A percentile compares a stretch with the other conserved stretches of the same genome.
These are phyloP conservation scores for Pelobates fuscus DNA, from an alignment of 2,113 vertebrate species.

Conservation along the genomic window DNA sequence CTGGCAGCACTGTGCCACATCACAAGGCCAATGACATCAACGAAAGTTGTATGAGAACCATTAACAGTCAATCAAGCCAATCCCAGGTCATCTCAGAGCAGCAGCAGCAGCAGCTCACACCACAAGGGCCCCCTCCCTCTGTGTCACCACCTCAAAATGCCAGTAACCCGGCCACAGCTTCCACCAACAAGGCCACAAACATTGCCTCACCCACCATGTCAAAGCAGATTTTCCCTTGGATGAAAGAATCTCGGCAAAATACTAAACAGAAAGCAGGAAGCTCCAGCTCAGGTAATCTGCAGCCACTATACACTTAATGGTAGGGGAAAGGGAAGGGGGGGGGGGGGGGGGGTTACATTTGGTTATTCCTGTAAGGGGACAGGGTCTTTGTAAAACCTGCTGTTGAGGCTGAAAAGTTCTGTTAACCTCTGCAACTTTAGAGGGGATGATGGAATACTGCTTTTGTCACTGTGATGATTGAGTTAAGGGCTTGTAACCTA, in stretches of 20 bases:
- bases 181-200: conserved; percentile 75
- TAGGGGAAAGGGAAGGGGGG: not conserved
- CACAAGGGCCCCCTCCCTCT: conserved; percentile 70
- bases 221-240: conserved; percentile 98
- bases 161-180: conserved; percentile 75
- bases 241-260: conserved; percentile 98
- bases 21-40: conserved; percentile 87
- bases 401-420: not conserved
- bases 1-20: conserved; percentile 78
- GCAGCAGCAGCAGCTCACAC: conserved; percentile 66
- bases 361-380: not conserved
- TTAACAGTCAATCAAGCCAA: conserved; percentile 76
- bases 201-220: conserved; percentile 82
- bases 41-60: conserved; percentile 86
- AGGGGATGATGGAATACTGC: not conserved
- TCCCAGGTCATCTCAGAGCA: conserved; percentile 76
- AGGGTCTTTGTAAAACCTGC: not conserved
- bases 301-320: not conserved
- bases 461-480: not conserved
- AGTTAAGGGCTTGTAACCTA: not conserved
- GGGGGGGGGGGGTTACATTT: not conserved
- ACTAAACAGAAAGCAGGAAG: conserved; percentile 95
- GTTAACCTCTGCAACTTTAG: not conserved
- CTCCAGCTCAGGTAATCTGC: conserved; percentile 90
- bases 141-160: conserved; percentile 83